Evolutionary conservation across 1,140 invertebrate species (phyloP), one percentile per base, ranked within the genome.

Genomic region (Solenopsis invicta): DNA sequence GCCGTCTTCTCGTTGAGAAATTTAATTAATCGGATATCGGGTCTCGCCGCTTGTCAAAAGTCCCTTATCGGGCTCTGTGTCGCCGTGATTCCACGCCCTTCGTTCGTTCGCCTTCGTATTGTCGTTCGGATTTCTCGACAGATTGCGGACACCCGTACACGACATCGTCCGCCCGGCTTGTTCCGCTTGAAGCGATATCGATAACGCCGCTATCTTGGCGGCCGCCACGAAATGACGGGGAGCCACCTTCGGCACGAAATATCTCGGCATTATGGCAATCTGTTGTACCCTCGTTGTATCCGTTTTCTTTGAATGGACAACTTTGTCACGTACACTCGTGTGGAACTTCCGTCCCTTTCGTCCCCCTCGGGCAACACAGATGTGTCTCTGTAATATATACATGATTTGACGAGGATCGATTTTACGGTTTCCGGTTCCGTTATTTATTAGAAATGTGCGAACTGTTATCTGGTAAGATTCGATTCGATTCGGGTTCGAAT

Each of bases 91-190:
- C 56, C 37, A 2, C 69, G 62, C 41, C 59, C 75, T 80, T 86
- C 50, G 71, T 24, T 18, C 41, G 41, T 41, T 5, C 41, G 66
- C 24, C 29, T 29, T 29, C 50, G 54, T 61, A 50, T 61, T 75
- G 69, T 75, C 54, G 80, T 76, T 72, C 84, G 62, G 41, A 69
- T 45, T 76, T 76, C 71, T 56, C 85, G 88, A 82, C 71, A 89
- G 87, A 89, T 89, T 87, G 64, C 85, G 64, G 45, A 71, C 74
- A 59, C 34, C 37, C 56, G 54, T n/a, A 29, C 72, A 61, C 64
- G 41, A 41, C 41, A 41, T 4, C 8, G 41, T 41, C 54, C 29
- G 64, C 4, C 29, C 13, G 50, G 24, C 84, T 74, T 61, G 45
- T 87, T 77, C 18, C 45, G 59, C 50, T 81, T 37, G n/a, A 34